These are phyloP conservation scores for Drosophila funebris DNA, from an alignment of 1,140 invertebrate species.

Conservation along the genomic window DNA sequence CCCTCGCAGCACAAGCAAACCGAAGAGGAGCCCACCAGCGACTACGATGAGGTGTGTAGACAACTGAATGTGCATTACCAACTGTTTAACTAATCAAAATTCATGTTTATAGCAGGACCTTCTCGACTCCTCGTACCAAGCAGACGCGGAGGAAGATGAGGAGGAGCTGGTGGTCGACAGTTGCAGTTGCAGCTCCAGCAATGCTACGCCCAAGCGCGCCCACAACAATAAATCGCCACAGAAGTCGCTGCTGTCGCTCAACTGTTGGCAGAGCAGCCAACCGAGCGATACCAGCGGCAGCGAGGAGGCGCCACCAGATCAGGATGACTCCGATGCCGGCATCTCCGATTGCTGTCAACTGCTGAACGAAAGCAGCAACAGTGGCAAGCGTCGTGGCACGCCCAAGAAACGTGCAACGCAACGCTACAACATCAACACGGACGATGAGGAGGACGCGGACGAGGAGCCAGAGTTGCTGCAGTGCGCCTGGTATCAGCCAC, in stretches of 20 bases:
- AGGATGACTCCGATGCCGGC: constrained; percentile 65
- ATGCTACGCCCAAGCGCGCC: constrained; percentile 45
- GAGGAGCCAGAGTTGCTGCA: constrained; percentile 59
- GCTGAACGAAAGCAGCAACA: constrained; percentile 48
- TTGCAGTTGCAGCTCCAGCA: constrained; percentile 56
- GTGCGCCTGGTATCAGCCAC: constrained; percentile 72
- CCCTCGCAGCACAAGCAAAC: constrained; percentile 43
- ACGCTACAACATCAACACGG: constrained; percentile 50
- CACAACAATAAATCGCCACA: constrained; percentile 55
- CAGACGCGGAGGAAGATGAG: constrained; percentile 73
- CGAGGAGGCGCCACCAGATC: constrained; percentile 27
- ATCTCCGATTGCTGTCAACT: constrained; percentile 77
- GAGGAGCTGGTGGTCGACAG: constrained; percentile 59
- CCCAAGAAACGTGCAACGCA: constrained; percentile 35
- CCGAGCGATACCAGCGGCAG: constrained; percentile 63
- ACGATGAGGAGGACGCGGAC: constrained; percentile 40
- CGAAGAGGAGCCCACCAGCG: constrained; percentile 67
- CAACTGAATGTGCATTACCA: background rate
- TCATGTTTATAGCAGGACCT: constrained; percentile 61
- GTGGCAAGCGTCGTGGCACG: constrained; percentile 39
- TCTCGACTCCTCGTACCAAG: constrained; percentile 78
- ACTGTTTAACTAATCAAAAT: background rate
- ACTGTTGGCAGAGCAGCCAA: constrained; percentile 78
- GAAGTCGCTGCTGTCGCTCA: constrained; percentile 73
- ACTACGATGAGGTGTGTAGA: constrained; percentile 78